Conservation (phyloP, 2,888 invertebrate genomes). For the Carpatolechia fugitivella region DNA sequence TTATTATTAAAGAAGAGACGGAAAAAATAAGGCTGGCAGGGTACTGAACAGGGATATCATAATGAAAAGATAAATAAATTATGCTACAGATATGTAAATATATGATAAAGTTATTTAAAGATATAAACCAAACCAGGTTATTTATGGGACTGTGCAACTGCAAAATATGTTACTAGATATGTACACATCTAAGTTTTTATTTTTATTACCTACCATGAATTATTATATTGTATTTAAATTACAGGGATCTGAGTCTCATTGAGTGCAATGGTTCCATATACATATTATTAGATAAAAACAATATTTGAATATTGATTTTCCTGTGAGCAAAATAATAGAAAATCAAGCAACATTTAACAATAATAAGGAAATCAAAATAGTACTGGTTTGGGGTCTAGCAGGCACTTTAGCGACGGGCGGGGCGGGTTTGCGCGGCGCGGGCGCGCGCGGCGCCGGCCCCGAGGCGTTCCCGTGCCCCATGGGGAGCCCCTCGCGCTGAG, state of each 20-base stretch:
- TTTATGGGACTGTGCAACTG: constrained; percentile 17
- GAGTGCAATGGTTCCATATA: constrained; percentile 44
- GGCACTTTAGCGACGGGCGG: constrained; percentile 78
- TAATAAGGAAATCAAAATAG: constrained; percentile 54
- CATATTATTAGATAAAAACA: constrained; percentile 19
- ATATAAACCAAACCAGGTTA: constrained; percentile 5
- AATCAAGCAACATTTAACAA: constrained; percentile 33
- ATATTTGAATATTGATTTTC: constrained; percentile 10
- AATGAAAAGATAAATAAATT: not conserved
- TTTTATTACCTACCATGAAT: not conserved
- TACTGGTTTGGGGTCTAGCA: constrained; percentile 82
- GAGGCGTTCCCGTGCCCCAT: constrained; percentile 88
- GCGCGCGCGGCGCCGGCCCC: constrained; percentile 68
- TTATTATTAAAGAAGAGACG: not conserved
- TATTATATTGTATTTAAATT: not conserved
- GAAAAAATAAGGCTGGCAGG: not conserved
- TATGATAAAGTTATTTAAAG: not conserved
- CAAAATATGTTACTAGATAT: no score
- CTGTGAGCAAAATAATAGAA: constrained; percentile 16
- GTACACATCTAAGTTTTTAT: no score
- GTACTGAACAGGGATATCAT: not conserved
- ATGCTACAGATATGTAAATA: not conserved
- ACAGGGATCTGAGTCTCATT: not conserved
- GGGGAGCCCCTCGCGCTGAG: constrained; percentile 90
- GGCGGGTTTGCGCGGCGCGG: constrained; percentile 59